Evolutionary conservation across 2,797 vertebrate genomes (phyloP).

Genomic region (Philypnodon macrostomus): DNA sequence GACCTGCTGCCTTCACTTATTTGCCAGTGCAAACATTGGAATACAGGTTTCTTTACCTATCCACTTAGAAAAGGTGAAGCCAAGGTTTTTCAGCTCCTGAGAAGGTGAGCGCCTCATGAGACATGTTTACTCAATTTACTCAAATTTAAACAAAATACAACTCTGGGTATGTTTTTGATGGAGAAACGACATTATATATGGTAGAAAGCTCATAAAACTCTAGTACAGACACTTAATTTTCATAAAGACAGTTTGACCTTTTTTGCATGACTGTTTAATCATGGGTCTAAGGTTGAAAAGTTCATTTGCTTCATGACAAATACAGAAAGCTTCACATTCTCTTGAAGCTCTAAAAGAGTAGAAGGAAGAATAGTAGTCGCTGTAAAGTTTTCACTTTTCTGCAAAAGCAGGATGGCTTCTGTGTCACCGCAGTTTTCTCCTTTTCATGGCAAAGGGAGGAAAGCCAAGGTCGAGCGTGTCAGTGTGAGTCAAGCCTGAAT

Average conservation of each 20-base stretch:
- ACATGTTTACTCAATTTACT: no score
- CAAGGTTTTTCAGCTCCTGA: no score
- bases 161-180: no score
- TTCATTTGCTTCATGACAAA: slow-evolving; percentile 53
- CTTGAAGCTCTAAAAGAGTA: slow-evolving; percentile 39
- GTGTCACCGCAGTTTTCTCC: slow-evolving; percentile 69
- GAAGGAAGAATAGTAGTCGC: slow-evolving; percentile 41
- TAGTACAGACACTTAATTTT: slow-evolving; percentile 14
- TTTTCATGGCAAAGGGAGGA: slow-evolving; percentile 73
- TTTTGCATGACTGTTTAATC: slow-evolving; percentile 52
- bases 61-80: no score
- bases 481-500: slow-evolving; percentile 78
- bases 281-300: slow-evolving; percentile 61
- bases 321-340: slow-evolving; percentile 25
- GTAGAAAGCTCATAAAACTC: no score
- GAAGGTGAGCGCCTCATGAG: no score
- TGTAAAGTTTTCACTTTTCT: slow-evolving; percentile 60
- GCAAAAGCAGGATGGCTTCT: slow-evolving; percentile 65
- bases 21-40: no score
- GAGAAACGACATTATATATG: no score
- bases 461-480: slow-evolving; percentile 78
- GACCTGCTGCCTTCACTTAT: no score
- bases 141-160: no score
- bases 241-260: slow-evolving; percentile 58
- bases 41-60: no score